Conservation (phyloP, 2,113 vertebrate genomes). For the Ascaphus truei region DNA sequence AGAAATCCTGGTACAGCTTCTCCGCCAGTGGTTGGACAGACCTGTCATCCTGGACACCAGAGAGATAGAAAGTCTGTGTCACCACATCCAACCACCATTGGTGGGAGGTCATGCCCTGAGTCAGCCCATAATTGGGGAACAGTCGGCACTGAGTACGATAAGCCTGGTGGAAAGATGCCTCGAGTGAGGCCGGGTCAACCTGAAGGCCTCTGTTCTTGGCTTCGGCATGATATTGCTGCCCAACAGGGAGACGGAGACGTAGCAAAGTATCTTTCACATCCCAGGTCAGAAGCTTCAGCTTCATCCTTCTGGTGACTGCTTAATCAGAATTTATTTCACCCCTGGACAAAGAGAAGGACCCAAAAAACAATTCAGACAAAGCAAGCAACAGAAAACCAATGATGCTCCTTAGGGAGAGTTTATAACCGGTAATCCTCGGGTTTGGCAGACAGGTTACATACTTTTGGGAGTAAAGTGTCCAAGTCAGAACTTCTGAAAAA, state of each 20-base stretch:
- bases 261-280: constrained; percentile 89
- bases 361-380: no score
- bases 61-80: constrained; percentile 69
- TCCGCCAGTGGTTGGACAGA: constrained; percentile 58
- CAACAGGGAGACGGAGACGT: constrained; percentile 72
- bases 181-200: constrained; percentile 57
- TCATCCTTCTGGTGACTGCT: background rate
- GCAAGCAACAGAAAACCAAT: no score
- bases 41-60: constrained; percentile 59
- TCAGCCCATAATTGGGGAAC: constrained; percentile 81
- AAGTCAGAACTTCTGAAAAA: no score
- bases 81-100: constrained; percentile 81
- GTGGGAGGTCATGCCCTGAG: constrained; percentile 68
- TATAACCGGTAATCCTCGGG: no score
- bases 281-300: constrained; percentile 79
- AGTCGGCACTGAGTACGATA: constrained; percentile 57
- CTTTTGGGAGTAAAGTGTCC: no score
- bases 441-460: no score
- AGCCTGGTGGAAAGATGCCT: constrained; percentile 57
- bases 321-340: constrained; percentile 70
- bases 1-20: constrained; percentile 75
- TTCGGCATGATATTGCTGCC: constrained; percentile 73
- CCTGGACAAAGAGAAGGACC: constrained; percentile 82
- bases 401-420: no score
- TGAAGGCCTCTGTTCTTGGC: constrained; percentile 64